Conservation (phyloP, 2,797 vertebrate genomes). For the Gallinago stenura region DNA sequence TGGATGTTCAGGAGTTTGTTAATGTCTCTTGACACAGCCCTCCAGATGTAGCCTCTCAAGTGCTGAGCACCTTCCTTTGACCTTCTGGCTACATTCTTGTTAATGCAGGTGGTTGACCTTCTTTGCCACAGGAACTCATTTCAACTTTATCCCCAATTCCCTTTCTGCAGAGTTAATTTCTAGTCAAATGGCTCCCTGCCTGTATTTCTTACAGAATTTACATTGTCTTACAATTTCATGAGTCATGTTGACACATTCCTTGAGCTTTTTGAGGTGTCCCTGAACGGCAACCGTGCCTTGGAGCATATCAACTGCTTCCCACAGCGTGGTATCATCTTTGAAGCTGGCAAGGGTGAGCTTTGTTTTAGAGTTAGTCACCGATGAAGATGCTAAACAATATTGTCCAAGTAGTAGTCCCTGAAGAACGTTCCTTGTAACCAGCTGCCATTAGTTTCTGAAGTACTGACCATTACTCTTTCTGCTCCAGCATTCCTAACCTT, state of each 20-base stretch:
- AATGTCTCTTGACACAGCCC: background rate
- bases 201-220: background rate
- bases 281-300: background rate
- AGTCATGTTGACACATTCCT: background rate
- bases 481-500: background rate
- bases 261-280: background rate
- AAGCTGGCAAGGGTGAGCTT: fast-evolving
- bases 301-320: background rate
- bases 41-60: background rate
- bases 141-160: background rate
- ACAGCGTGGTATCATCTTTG: background rate
- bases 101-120: background rate
- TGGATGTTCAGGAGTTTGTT: background rate
- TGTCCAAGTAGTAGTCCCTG: background rate
- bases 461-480: background rate
- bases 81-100: background rate
- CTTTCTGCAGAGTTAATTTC: background rate
- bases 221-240: background rate
- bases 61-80: background rate
- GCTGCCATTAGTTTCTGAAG: background rate
- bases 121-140: background rate
- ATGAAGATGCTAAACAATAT: background rate
- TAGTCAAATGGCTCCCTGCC: background rate
- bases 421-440: background rate
- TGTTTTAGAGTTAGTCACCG: background rate